phyloP scores from a whole-genome alignment of 2,113 vertebrate species.

The Oryzias melastigma region DNA sequence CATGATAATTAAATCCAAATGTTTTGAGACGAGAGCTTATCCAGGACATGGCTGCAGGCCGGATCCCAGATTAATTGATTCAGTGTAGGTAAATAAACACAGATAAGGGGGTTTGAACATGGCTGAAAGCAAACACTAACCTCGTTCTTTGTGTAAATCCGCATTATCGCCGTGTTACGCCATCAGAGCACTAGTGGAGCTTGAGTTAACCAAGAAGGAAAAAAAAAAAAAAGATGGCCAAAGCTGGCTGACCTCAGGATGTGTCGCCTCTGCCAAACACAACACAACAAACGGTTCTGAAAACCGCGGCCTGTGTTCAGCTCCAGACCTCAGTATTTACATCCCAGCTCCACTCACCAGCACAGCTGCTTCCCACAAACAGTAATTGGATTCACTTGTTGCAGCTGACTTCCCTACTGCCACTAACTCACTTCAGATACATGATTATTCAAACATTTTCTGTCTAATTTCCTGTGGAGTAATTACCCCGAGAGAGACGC shows the following conservation, averaged over 20 bases:
- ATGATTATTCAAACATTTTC: conserved; percentile 53
- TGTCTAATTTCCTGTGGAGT: conserved; percentile 47
- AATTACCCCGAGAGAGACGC: conserved; percentile 42
- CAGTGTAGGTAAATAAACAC: conserved; percentile 71
- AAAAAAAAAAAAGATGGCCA: conserved; percentile 19
- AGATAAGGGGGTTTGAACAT: conserved; percentile 59
- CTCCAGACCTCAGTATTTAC: conserved; percentile 18
- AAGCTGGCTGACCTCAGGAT: conserved; percentile 10
- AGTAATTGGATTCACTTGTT: conserved; percentile 66
- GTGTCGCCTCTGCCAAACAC: conserved; percentile 14
- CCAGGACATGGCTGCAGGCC: conserved; percentile 68
- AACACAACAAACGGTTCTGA: conserved; percentile 3
- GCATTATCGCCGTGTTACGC: conserved; percentile 56
- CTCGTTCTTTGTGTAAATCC: conserved; percentile 61
- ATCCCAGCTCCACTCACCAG: conserved; percentile 38
- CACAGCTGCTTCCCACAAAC: conserved; percentile 67
- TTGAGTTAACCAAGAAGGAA: conserved; percentile 21
- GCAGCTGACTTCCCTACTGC: conserved; percentile 62
- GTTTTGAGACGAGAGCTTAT: conserved; percentile 74
- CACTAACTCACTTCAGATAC: conserved; percentile 57
- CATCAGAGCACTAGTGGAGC: conserved; percentile 43
- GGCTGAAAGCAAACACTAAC: conserved; percentile 56
- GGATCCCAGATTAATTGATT: conserved; percentile 69
- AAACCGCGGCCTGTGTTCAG: conserved; percentile 11
- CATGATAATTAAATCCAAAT: conserved; percentile 78